Base-by-base conservation (phyloP, 2,113 vertebrate genomes). In the Myxocyprinus asiaticus region DNA sequence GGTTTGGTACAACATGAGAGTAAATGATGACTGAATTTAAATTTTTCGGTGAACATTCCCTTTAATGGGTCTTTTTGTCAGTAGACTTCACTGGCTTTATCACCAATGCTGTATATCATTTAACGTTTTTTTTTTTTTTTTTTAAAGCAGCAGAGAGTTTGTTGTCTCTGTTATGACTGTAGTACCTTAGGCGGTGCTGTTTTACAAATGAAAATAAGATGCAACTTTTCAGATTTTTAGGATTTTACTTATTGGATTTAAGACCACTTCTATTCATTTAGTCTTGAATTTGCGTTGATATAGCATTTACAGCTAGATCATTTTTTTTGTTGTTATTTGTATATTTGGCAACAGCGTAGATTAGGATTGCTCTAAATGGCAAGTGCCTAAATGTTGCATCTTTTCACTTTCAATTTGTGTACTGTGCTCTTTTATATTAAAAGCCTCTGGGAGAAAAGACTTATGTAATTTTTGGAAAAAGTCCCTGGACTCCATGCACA, bases 361-460 rank as follows among this genome's bases (percentile, higher is more conserved):
- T 22, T 42, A 61, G 12, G 42, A 55, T 5, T 44, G 9, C 17
- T 61, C 56, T 61, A 11, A 7, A 62, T 33, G 44, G 10, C 10
- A 45, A 44, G 5, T 71, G 53, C 53, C 42, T 71, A 73, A 15
- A 22, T 62, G 48, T n/a, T n/a, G n/a, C 1, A n/a, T 58, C 7
- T 62, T 61, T 48, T 33, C 9, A 5, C 2, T 62, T 74, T 62
- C 0, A 11, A 22, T 74, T 63, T 63, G 9, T 33, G 22, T 33
- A 33, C 22, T 33, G 22, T 17, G 15, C 44, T 72, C 43, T 74
- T 63, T 62, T 74, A 22, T 48, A 61, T 74, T 61, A 62, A 74
- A 74, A 63, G 2, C 14, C 58, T 74, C 44, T n/a, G 9, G 6
- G 45, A 63, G 15, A 63, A 11, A 17, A 9, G 53, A 50, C 50